Evolutionary conservation across 2,888 invertebrate genomes (phyloP).

Genomic region (Apocheima hispidaria): DNA sequence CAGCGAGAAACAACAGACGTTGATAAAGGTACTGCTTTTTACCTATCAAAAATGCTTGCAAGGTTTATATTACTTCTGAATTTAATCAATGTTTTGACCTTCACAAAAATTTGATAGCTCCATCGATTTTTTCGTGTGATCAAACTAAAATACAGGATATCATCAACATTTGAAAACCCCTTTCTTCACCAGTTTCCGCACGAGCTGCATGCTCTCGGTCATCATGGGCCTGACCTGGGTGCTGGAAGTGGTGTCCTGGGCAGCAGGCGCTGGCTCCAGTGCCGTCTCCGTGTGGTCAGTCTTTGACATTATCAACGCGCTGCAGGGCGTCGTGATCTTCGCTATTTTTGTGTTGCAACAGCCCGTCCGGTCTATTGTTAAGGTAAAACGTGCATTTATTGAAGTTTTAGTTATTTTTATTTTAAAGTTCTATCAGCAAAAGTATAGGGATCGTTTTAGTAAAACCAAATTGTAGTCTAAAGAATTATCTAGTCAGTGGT

Average conservation of each 20-base stretch:
- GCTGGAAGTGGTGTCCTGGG: slow-evolving; percentile 89
- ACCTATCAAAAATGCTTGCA: too few relatives aligned
- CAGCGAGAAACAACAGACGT: too few relatives aligned
- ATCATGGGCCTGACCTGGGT: slow-evolving; percentile 91
- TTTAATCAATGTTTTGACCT: too few relatives aligned
- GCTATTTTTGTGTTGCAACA: slow-evolving; percentile 87
- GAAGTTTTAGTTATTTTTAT: neutral
- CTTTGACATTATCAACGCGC: slow-evolving; percentile 89
- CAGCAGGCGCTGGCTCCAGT: slow-evolving; percentile 80
- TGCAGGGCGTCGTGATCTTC: slow-evolving; percentile 90
- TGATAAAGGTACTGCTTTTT: too few relatives aligned
- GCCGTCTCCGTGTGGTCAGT: slow-evolving; percentile 86
- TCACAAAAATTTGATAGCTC: too few relatives aligned
- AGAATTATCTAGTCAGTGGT: too few relatives aligned
- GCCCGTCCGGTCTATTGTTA: slow-evolving; percentile 74
- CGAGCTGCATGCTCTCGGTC: slow-evolving; percentile 87
- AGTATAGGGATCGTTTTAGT: too few relatives aligned
- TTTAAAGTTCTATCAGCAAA: too few relatives aligned
- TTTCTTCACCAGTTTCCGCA: slow-evolving; percentile 76
- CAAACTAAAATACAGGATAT: too few relatives aligned
- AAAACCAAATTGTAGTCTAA: too few relatives aligned
- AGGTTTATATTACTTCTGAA: too few relatives aligned
- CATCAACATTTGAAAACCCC: neutral
- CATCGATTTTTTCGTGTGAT: too few relatives aligned
- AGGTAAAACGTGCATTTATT: slow-evolving; percentile 52